Base-by-base conservation (phyloP, 2,888 invertebrate species). In the Drepanosiphum platanoidis region DNA sequence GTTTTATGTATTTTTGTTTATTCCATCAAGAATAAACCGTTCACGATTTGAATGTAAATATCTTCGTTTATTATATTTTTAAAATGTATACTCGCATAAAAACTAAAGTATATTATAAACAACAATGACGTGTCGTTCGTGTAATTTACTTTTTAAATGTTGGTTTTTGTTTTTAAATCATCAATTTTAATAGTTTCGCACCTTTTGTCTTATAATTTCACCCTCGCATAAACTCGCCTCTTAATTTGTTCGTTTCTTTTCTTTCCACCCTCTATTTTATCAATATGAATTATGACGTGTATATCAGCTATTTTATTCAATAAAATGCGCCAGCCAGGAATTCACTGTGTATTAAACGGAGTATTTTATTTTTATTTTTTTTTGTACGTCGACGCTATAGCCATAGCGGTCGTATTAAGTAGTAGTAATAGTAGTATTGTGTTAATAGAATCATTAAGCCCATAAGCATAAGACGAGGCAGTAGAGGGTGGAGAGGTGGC, bases 381-480 rank as follows among this genome's bases (percentile, higher is more conserved):
- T 18, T 1, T n/a, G n/a, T 77, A 36, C 27, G 0, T 9, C n/a
- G 18, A n/a, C n/a, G 22, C 58, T 18, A 4, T 18, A 1, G 46
- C 18, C 46, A 18, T 46, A 46, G 22, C 52, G 22, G 52, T 22
- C 52, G 52, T 52, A 52, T 13, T 13, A 27, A 13, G 32, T 79
- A 61, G 42, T 30, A 5, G 61, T 27, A n/a, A n/a, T n/a, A n/a
- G n/a, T 22, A 11, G 27, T 71, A 71, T 71, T 39, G 81, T n/a
- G 81, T 81, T 71, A 81, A 58, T 81, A 71, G 58, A 81, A 81
- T 71, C 81, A 30, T 80, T 80, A 80, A 70, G 46, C 27, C 13
- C 36, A 22, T 52, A 27, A 34, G 27, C 18, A 18, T 68, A 46
- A 64, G 30, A 30, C 22, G 34, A 13, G 61, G 27, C 4, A n/a